These are phyloP conservation scores for Danaus plexippus DNA, from an alignment of 1,140 invertebrate species.

Conservation along the genomic window DNA sequence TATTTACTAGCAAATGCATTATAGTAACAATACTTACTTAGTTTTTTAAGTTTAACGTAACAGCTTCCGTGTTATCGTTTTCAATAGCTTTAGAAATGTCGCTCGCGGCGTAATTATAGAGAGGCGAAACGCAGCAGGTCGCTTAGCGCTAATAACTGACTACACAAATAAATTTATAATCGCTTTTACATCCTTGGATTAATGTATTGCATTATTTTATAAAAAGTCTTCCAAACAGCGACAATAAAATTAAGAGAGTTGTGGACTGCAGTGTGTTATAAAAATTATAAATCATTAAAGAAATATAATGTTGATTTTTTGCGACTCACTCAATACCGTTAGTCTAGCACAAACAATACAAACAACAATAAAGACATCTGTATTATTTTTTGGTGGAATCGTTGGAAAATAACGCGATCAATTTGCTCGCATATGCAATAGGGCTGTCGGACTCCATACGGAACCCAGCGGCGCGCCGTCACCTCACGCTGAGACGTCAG, in stretches of 20 bases:
- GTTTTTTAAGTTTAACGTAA: slow-evolving; percentile 64
- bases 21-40: slow-evolving; percentile 66
- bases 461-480: slow-evolving; percentile 34
- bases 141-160: slow-evolving; percentile 38
- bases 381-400: slow-evolving; percentile 4
- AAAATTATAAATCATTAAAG: no score
- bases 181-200: slow-evolving; percentile 42
- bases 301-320: no score
- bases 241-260: no score
- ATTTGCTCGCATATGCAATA: slow-evolving; percentile 41
- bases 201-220: slow-evolving; percentile 21
- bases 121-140: slow-evolving; percentile 58
- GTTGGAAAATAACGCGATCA: slow-evolving; percentile 32
- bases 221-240: no score
- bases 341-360: slow-evolving; percentile 1
- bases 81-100: slow-evolving; percentile 63
- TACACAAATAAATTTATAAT: slow-evolving; percentile 49
- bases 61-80: slow-evolving; percentile 71
- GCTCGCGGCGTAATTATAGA: slow-evolving; percentile 65
- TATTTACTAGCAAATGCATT: slow-evolving; percentile 71
- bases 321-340: neutral
- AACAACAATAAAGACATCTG: no score
- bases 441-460: slow-evolving; percentile 27
- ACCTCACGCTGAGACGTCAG: slow-evolving; percentile 53
- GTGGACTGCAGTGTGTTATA: no score